A percentile compares a stretch with the other conserved stretches of the same genome.
phyloP scores from a whole-genome alignment of 2,888 invertebrate species.

The Eupithecia centaureata region DNA sequence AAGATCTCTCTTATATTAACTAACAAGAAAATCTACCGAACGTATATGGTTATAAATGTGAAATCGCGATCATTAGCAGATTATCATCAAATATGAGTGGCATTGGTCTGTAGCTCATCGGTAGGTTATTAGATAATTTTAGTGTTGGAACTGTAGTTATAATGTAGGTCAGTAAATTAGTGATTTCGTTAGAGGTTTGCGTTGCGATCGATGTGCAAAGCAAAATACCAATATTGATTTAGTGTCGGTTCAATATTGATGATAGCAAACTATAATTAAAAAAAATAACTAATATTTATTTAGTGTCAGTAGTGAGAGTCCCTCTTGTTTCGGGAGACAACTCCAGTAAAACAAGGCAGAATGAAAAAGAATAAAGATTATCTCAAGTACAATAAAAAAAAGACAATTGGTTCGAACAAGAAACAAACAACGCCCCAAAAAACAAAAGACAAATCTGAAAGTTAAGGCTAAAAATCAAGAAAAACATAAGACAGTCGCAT shows the following conservation, averaged over 20 bases:
- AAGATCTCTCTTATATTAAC: constrained; percentile 4
- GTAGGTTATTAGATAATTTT: too few species aligned
- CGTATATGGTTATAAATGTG: constrained; percentile 21
- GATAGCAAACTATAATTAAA: too few species aligned
- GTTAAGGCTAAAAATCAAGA: neutral
- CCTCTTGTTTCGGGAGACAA: neutral
- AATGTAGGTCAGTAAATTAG: constrained; percentile 12
- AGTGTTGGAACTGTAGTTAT: neutral
- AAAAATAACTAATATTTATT: neutral
- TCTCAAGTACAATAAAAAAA: neutral
- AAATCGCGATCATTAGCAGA: constrained; percentile 33
- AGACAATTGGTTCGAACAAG: neutral
- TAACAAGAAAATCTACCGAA: neutral
- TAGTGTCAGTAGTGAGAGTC: neutral
- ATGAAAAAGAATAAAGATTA: neutral
- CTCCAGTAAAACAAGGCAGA: neutral
- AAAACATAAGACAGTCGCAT: neutral
- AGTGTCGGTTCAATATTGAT: too few species aligned
- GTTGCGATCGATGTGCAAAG: neutral
- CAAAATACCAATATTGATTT: neutral
- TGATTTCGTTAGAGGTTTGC: neutral
- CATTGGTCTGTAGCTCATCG: constrained; percentile 11
- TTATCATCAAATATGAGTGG: constrained; percentile 30
- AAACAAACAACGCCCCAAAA: too few species aligned
- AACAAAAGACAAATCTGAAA: neutral